Conservation (phyloP, 2,797 vertebrate species). For the Falco columbarius region DNA sequence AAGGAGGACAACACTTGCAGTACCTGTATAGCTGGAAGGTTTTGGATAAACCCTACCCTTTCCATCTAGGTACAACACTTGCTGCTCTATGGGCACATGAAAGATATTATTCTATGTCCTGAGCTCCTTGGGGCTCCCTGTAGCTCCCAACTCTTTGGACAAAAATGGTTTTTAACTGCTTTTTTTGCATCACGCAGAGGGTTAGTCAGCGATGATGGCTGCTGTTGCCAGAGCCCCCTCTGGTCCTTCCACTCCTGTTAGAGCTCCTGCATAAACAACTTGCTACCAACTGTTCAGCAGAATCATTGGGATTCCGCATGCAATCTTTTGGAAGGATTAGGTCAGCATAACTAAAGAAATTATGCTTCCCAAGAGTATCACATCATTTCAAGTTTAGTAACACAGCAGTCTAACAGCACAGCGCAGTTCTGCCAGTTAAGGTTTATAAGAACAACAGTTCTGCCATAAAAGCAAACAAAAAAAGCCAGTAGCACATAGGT, state of each 20-base stretch:
- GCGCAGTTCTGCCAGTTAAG: neutral
- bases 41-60: neutral
- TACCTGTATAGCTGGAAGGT: neutral
- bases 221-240: neutral
- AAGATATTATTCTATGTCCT: neutral
- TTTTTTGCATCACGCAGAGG: neutral
- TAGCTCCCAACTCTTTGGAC: neutral
- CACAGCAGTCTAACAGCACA: neutral
- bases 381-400: constrained; percentile 20
- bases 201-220: neutral
- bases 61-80: neutral
- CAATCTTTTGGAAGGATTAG: constrained; percentile 5
- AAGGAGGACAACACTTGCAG: neutral
- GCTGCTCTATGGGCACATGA: neutral
- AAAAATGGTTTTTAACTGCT: neutral
- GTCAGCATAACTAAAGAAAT: constrained; percentile 22
- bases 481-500: neutral
- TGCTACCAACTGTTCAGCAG: neutral
- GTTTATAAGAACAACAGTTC: neutral
- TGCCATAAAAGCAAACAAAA: neutral
- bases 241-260: neutral
- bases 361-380: neutral
- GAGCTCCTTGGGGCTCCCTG: neutral
- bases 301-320: neutral
- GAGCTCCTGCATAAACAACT: neutral